phyloP scores from a whole-genome alignment of 2,113 vertebrate genomes.

The Donacobius atricapilla region DNA sequence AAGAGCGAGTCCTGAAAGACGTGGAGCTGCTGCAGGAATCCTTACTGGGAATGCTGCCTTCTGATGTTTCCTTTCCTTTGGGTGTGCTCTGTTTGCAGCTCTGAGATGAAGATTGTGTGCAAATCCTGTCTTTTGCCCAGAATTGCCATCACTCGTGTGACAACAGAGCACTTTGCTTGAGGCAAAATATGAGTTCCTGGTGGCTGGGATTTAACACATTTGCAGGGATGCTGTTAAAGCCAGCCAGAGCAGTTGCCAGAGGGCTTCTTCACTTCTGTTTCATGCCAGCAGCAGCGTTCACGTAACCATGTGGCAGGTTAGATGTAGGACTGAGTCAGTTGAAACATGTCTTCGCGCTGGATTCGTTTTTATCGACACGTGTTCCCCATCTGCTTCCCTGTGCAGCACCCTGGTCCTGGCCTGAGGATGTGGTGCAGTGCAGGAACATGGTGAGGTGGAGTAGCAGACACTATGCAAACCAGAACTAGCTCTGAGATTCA shows the following conservation, averaged over 20 bases:
- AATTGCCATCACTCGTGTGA: neutral
- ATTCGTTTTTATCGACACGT: fast-evolving
- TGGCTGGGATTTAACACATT: fast-evolving
- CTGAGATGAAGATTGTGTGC: neutral
- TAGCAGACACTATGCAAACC: neutral
- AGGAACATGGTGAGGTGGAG: neutral
- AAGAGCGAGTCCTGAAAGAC: neutral
- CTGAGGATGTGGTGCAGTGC: neutral
- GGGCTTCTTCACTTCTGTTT: neutral
- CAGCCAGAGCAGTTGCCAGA: neutral
- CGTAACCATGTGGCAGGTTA: neutral
- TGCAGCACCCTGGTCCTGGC: fast-evolving
- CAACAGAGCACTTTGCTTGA: neutral
- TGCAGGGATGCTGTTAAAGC: neutral
- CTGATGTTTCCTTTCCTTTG: neutral
- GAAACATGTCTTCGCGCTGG: neutral
- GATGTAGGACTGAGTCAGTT: neutral
- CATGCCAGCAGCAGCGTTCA: neutral
- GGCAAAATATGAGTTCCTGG: neutral
- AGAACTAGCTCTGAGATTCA: neutral
- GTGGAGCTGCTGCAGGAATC: neutral
- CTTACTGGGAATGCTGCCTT: neutral
- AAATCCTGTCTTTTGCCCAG: neutral
- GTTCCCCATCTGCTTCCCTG: neutral
- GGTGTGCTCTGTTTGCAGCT: neutral